These are phyloP conservation scores for Gasterosteus aculeatus DNA, from an alignment of 2,113 vertebrate genomes.

Conservation along the genomic window DNA sequence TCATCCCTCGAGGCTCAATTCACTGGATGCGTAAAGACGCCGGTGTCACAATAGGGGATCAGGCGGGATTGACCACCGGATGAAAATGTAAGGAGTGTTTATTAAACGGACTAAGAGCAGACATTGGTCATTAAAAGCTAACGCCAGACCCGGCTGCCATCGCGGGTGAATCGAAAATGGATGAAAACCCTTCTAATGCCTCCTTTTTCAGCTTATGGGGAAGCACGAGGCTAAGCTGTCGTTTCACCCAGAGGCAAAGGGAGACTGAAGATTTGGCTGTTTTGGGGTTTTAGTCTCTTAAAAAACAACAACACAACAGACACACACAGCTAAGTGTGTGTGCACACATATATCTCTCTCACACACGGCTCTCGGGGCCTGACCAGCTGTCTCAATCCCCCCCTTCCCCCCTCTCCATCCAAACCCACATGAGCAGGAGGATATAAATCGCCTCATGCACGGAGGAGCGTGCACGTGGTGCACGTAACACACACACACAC, in stretches of 20 bases:
- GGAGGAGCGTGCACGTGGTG: conserved; percentile 40
- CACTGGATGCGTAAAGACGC: conserved; percentile 68
- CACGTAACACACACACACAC: conserved; percentile 37
- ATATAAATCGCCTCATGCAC: conserved; percentile 71
- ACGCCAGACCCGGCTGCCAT: conserved; percentile 37
- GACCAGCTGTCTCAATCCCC: conserved; percentile 72
- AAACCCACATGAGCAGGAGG: conserved; percentile 65
- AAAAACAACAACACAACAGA: conserved; percentile 2
- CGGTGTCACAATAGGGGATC: conserved; percentile 74
- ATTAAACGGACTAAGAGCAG: conserved; percentile 63
- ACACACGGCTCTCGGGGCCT: conserved; percentile 54
- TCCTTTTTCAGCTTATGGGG: conserved; percentile 27
- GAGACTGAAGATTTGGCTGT: background rate
- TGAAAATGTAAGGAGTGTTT: conserved; percentile 76
- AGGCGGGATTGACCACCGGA: conserved; percentile 74
- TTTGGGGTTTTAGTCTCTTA: background rate
- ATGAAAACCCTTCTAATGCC: conserved; percentile 33
- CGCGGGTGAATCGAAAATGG: conserved; percentile 21
- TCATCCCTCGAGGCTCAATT: conserved; percentile 74
- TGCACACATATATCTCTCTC: too few species aligned
- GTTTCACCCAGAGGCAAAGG: conserved; percentile 34
- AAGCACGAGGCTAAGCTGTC: conserved; percentile 8
- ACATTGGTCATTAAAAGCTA: conserved; percentile 59
- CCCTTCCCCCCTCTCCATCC: conserved; percentile 58
- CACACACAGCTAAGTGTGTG: conserved; percentile 40